phyloP scores from a whole-genome alignment of 2,888 invertebrate genomes.

The Stenurella melanura region DNA sequence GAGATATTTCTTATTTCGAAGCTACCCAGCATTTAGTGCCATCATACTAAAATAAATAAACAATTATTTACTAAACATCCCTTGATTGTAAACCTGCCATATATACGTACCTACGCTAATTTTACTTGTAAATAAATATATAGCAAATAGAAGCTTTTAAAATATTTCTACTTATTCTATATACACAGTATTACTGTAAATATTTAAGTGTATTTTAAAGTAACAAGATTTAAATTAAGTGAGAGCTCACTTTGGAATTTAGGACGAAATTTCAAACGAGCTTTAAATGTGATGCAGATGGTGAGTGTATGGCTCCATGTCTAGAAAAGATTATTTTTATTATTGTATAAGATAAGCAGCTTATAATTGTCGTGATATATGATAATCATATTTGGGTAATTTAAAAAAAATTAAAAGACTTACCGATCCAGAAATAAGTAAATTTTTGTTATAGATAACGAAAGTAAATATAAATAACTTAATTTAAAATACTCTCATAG shows the following conservation, averaged over 20 bases:
- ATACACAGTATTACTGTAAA: slow-evolving; percentile 67
- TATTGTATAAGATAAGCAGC: slow-evolving; percentile 70
- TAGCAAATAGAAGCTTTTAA: slow-evolving; percentile 64
- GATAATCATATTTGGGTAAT: slow-evolving; percentile 62
- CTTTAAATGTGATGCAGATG: slow-evolving; percentile 62
- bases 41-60: slow-evolving; percentile 5
- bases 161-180: slow-evolving; percentile 67
- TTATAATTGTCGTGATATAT: slow-evolving; percentile 72
- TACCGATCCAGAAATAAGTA: background rate
- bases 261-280: slow-evolving; percentile 55
- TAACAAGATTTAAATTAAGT: slow-evolving; percentile 49
- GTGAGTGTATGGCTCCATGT: slow-evolving; percentile 64
- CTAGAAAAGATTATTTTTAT: slow-evolving; percentile 70
- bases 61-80: slow-evolving; percentile 45
- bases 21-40: slow-evolving; percentile 18
- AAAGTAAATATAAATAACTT: background rate
- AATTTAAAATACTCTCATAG: background rate
- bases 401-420: slow-evolving; percentile 31
- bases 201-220: slow-evolving; percentile 64
- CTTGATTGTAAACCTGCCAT: slow-evolving; percentile 68
- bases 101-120: slow-evolving; percentile 69
- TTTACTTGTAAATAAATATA: slow-evolving; percentile 66
- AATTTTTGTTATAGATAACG: background rate
- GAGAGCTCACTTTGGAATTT: slow-evolving; percentile 52
- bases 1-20: background rate